phyloP scores from a whole-genome alignment of 2,113 vertebrate genomes.

The Mustela lutreola region DNA sequence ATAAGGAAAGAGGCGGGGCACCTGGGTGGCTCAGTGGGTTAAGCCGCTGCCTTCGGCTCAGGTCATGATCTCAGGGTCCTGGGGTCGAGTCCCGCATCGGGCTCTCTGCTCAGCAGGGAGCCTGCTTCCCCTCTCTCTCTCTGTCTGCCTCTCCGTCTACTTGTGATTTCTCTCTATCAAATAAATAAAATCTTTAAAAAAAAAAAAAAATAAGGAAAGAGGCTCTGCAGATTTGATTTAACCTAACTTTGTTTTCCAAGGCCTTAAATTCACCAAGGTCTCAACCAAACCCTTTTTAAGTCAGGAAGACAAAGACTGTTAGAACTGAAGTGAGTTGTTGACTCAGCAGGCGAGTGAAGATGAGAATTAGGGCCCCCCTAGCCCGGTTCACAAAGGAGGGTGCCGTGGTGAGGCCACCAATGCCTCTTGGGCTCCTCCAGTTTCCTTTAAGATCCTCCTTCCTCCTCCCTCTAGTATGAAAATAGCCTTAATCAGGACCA shows the following conservation, averaged over 20 bases:
- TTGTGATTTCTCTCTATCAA: too few relatives aligned
- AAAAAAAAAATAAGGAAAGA: not conserved
- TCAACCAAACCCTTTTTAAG: slow-evolving; percentile 19
- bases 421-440: not conserved
- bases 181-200: too few relatives aligned
- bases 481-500: slow-evolving; percentile 78
- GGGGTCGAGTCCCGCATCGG: too few relatives aligned
- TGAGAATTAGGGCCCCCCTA: not conserved
- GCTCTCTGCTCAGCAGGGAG: too few relatives aligned
- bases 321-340: not conserved
- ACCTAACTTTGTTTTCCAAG: not conserved
- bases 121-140: too few relatives aligned
- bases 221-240: not conserved
- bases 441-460: not conserved
- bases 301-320: not conserved
- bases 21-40: too few relatives aligned
- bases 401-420: not conserved
- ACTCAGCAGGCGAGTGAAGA: not conserved
- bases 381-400: not conserved
- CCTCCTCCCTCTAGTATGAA: slow-evolving; percentile 29
- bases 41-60: too few relatives aligned
- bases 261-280: not conserved
- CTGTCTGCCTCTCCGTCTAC: too few relatives aligned
- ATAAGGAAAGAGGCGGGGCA: not conserved
- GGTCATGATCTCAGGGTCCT: too few relatives aligned